phyloP scores from a whole-genome alignment of 23 tunicate genomes.

The Clavelina lepadiformis region DNA sequence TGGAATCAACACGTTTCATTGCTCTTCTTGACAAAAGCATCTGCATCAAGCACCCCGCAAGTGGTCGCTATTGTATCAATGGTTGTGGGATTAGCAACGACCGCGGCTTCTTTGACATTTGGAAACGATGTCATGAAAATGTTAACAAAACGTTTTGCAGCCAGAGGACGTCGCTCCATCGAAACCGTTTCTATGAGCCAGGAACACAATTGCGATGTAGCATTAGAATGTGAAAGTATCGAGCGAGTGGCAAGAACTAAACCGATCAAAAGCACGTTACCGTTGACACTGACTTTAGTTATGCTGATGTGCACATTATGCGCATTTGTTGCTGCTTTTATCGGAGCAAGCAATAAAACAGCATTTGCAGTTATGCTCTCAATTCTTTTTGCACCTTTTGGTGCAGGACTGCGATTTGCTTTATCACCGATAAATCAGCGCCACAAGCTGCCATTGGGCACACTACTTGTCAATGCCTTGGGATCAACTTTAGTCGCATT shows the following conservation, averaged over 20 bases:
- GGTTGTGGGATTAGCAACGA: neutral
- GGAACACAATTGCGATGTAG: too few species aligned
- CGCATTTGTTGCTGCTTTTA: neutral
- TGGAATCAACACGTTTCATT: neutral
- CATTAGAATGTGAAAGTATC: too few species aligned
- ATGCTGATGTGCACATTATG: too few species aligned
- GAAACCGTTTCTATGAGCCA: too few species aligned
- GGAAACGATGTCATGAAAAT: neutral
- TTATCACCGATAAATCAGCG: neutral
- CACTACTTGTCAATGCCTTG: neutral
- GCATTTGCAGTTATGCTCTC: neutral
- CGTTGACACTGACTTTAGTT: too few species aligned
- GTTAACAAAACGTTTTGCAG: neutral
- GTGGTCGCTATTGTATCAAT: neutral
- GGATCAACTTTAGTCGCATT: neutral
- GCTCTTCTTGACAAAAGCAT: neutral
- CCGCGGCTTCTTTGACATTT: neutral
- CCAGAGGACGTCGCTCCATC: too few species aligned
- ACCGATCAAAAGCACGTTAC: too few species aligned
- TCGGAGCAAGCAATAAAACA: neutral
- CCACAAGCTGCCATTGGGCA: neutral
- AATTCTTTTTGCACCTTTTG: neutral
- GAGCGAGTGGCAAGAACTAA: too few species aligned
- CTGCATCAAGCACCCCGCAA: neutral
- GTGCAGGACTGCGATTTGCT: neutral